Base-by-base conservation (phyloP, 92 coral and sea anemone species). In the Desmophyllum pertusum region DNA sequence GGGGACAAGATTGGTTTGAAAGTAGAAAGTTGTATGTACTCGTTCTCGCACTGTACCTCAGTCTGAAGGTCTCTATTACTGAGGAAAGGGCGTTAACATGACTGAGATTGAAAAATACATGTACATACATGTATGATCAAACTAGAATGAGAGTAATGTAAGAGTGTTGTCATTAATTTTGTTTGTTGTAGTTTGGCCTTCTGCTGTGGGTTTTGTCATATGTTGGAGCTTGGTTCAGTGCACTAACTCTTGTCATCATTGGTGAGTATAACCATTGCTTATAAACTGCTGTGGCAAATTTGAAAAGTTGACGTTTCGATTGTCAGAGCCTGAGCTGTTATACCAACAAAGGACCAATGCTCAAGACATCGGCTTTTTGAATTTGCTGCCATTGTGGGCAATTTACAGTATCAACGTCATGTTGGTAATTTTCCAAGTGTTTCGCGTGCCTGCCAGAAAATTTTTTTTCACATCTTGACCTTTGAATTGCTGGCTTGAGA, bases 201-300 rank as follows among this genome's bases (percentile, higher is more conserved):
- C 39, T 88, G 70, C 65, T 96, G 88, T 96, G 98, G 98, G 94
- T 96, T 59, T 41, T 96, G 91, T 96, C 98, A 0, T 96, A 94
- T 72, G 88, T 96, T 88, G 98, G 98, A 61, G 95, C 94, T 65
- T 96, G 96, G 96, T 96, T 96, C 88, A 92, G 90, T 87, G 85
- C 91, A 52, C 88, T 96, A 62, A 94, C 96, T 23, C 86, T 96
- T 80, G 31, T 94, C 51, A 90, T 92, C 81, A 40, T 94, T 67
- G 98, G 98, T 96, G 83, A 78, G 95, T 86, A 23, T 33, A 5
- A 14, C 38, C 3, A 19, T 33, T 30, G 29, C 23, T 59, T 29
- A 6, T 59, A 10, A 23, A 8, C 11, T 6, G 35, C 17, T 55
- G 11, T n/a, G 31, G 9, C 63, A 55, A 25, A 59, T 9, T 29